Base-by-base conservation (phyloP, 1,140 invertebrate species). In the Drosophila funebris region DNA sequence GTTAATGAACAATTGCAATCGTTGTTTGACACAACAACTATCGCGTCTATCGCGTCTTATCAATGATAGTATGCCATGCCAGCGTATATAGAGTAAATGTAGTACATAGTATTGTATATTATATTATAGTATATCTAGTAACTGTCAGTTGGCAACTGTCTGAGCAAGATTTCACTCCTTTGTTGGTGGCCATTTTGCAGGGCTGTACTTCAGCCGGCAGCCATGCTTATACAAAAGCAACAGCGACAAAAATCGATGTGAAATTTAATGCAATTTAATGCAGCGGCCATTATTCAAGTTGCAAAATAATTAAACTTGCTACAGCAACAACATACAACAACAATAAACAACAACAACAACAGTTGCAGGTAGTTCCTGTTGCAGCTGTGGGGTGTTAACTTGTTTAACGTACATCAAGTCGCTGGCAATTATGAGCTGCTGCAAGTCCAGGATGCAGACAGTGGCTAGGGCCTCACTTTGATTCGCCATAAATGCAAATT, bases 401-500 rank as follows among this genome's bases (percentile, higher is more conserved):
- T 83, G 83, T 79, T 88, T 88, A 88, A 73, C 72, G 84, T 88
- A 71, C 83, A 78, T 71, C 82, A 88, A 87, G 78, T 85, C 75
- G 66, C 70, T 66, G 66, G 82, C 82, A 85, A 85, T 85, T 85
- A 85, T 78, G 70, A 75, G 70, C 54, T 43, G 72, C 76, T 56
- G 64, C 72, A 53, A 64, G 58, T 43, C 33, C 62, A 54, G 60
- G 50, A 64, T 66, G 75, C 58, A 68, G 53, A 72, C 53, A 68
- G 58, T n/a, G 61, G 58, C 56, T 73, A 62, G 63, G 54, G 73
- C 73, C 72, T 77, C 62, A 46, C 61, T 71, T 71, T 71, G 81
- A 87, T 78, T 87, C 81, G 82, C 78, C 68, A 73, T 76, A 72
- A 85, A 85, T 85, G 82, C 82, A 87, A 87, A 87, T 85, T 76